Evolutionary conservation across 2,113 vertebrate genomes (phyloP).

Genomic region (Bambusicola thoracicus): DNA sequence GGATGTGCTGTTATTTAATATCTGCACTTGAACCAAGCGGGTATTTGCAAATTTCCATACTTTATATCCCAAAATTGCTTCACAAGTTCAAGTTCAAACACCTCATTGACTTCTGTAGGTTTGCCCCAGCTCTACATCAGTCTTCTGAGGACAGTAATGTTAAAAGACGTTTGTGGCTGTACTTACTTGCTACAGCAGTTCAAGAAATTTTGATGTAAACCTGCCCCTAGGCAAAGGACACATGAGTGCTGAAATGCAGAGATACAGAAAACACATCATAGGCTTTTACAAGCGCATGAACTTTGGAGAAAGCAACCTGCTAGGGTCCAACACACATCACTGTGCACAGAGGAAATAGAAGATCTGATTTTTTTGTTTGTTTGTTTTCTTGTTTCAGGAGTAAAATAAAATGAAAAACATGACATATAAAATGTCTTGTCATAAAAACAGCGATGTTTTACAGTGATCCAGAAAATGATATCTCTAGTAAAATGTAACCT

Average conservation of each 20-base stretch:
- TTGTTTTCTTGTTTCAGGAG: not conserved
- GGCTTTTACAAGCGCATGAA: not conserved
- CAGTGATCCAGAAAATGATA: not conserved
- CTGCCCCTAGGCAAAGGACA: conserved; percentile 35
- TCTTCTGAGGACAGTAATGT: not conserved
- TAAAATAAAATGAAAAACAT: not conserved
- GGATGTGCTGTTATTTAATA: not conserved
- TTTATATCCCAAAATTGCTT: not conserved
- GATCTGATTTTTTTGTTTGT: not conserved
- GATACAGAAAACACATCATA: conserved; percentile 28
- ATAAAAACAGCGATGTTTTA: accelerated
- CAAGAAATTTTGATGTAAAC: conserved; percentile 38
- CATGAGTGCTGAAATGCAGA: not conserved
- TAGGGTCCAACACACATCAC: not conserved
- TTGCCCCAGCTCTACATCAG: not conserved
- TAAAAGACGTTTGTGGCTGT: conserved; percentile 3
- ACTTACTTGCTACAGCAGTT: not conserved
- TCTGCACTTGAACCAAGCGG: not conserved
- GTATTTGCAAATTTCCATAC: not conserved
- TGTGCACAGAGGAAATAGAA: not conserved
- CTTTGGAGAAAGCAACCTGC: conserved; percentile 10
- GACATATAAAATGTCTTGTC: not conserved
- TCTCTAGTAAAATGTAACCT: not conserved
- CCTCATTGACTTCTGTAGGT: not conserved
- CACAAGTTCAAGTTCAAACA: not conserved